phyloP scores from a whole-genome alignment of 2,113 vertebrate species.

The Oriolus oriolus region DNA sequence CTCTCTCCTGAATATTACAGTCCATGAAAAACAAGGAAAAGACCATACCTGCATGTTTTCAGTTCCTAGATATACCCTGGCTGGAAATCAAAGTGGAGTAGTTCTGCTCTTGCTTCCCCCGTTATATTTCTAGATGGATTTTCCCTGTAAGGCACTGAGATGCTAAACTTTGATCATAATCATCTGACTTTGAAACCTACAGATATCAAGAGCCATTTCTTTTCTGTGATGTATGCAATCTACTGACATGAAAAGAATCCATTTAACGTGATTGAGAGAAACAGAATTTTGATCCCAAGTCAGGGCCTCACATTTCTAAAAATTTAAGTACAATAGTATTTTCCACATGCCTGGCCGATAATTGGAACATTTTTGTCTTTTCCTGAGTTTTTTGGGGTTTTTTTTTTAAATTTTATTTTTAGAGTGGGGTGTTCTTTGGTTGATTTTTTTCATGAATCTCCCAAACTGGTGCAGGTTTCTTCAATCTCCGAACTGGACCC shows the following conservation, averaged over 20 bases:
- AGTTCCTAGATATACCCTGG: background rate
- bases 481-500: background rate
- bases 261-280: background rate
- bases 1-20: background rate
- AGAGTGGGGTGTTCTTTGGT: background rate
- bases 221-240: background rate
- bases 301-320: background rate
- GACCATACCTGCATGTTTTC: background rate
- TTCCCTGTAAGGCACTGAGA: conserved; percentile 10
- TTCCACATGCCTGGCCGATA: background rate
- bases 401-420: background rate
- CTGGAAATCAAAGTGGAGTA: background rate
- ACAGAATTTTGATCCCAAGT: background rate
- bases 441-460: background rate
- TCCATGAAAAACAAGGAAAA: background rate
- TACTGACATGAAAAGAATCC: background rate
- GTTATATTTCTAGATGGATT: background rate
- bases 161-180: conserved; percentile 31
- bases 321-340: background rate
- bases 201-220: conserved; percentile 19
- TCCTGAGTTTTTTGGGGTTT: background rate
- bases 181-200: background rate
- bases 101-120: background rate
- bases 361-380: background rate
- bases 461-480: background rate